Evolutionary conservation across 2,797 vertebrate species (phyloP).

Genomic region (Chaenodraco wilsoni): DNA sequence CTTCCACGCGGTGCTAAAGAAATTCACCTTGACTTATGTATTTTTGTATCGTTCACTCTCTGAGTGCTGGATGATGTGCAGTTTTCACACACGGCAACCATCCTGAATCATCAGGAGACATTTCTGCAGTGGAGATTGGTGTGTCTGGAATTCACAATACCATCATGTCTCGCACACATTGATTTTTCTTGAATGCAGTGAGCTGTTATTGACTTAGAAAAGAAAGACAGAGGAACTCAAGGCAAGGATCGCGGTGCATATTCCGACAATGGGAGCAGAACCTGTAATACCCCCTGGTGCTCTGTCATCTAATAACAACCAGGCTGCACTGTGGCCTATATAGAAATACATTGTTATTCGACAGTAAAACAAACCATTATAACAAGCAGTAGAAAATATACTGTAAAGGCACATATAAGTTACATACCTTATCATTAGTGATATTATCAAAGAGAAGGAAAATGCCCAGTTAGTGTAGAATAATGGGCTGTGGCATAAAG

Average conservation of each 20-base stretch:
- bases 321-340: constrained; percentile 31
- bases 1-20: constrained; percentile 44
- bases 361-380: constrained; percentile 37
- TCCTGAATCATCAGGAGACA: constrained; percentile 73
- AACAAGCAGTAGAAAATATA: constrained; percentile 3
- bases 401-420: constrained; percentile 6
- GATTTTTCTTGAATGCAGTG: constrained; percentile 71
- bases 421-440: constrained; percentile 39
- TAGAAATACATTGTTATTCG: constrained; percentile 11
- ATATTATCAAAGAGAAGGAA: constrained; percentile 49
- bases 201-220: constrained; percentile 64
- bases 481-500: constrained; percentile 53
- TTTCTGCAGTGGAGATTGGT: constrained; percentile 61
- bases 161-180: constrained; percentile 65
- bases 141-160: constrained; percentile 74
- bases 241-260: constrained; percentile 46
- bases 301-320: constrained; percentile 44
- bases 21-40: constrained; percentile 73
- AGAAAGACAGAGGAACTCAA: constrained; percentile 55
- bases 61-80: constrained; percentile 65
- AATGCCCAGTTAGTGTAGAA: constrained; percentile 46
- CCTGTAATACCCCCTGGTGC: constrained; percentile 24
- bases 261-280: constrained; percentile 57
- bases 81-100: constrained; percentile 61
- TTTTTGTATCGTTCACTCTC: constrained; percentile 56